Evolutionary conservation across 2,797 vertebrate species (phyloP), one percentile per base, ranked within the genome.

Genomic region (Acrossocheilus wenchowensis): DNA sequence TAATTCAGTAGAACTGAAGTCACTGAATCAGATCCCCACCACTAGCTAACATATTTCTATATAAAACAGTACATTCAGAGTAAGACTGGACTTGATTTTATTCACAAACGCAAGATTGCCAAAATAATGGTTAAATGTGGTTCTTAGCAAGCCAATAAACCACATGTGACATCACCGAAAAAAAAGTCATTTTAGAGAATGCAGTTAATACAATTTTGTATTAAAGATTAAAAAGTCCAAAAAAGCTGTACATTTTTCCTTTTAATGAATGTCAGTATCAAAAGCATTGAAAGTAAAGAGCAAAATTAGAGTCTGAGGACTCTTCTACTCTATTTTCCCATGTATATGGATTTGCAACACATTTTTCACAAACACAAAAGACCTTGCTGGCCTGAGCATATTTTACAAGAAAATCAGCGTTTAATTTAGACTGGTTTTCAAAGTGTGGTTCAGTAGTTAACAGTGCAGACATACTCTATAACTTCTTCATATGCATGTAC

Each of bases 351-450:
- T 52, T n/a, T 52, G 30, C 23, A 54, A 52, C 23, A 66, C 30
- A 9, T 77, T 75, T 41, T 77, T 84, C 21, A 77, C 30, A 66
- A 50, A 83, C 17, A 17, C 17, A 50, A 77, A 77, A 36, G 23
- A 77, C 9, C 57, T 77, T 66, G 14, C 82, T 41, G 60, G 15
- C 15, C 23, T 66, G 73, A n/a, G 45, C 43, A 64, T 84, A 26
- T 68, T 66, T 66, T 12, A 36, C 23, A 64, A 62, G 4, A 48
- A 66, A 84, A 45, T 30, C 5, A 21, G 23, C 5, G 15, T 7
- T 78, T 34, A 78, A 77, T 52, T 34, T 23, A 43, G 15, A 48
- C 41, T 74, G 41, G 5, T 45, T 26, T 66, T 39, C n/a, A 48
- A 66, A 50, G 15, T 2, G 10, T 48, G 19, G 71, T 62, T 75